phyloP scores from a whole-genome alignment of 2,888 invertebrate species.

The Ptychoptera contaminata region DNA sequence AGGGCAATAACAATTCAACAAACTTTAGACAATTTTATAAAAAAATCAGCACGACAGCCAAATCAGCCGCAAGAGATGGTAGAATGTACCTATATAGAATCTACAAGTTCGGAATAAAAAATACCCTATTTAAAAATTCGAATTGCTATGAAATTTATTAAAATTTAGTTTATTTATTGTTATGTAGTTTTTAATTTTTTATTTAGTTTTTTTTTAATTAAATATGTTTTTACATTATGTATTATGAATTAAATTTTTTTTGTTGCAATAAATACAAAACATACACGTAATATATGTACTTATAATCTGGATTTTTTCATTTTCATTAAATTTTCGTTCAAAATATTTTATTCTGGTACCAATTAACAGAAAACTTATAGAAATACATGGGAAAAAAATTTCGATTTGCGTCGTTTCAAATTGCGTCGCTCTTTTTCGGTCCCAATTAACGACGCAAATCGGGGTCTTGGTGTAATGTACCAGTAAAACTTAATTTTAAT shows the following conservation, averaged over 20 bases:
- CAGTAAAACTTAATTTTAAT: no score
- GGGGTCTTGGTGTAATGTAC: no score
- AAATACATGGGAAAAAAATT: neutral
- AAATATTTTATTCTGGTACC: no score
- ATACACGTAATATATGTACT: no score
- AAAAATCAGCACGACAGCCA: neutral
- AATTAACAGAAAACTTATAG: no score
- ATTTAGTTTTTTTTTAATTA: neutral
- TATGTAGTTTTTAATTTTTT: neutral
- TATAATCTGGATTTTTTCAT: no score
- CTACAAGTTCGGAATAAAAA: neutral
- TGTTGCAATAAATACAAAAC: no score
- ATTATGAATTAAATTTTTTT: no score
- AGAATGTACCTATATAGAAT: neutral
- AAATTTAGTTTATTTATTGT: neutral
- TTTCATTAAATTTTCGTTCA: no score
- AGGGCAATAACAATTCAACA: neutral
- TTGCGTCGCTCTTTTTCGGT: conserved; percentile 1
- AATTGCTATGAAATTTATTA: neutral
- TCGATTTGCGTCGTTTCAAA: no score
- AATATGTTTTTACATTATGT: neutral
- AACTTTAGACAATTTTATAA: conserved; percentile 1
- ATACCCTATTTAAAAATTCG: neutral
- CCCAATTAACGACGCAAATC: no score
- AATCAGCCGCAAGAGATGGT: neutral